Base-by-base conservation (phyloP, 2,797 vertebrate genomes). In the Lacerta viridis region DNA sequence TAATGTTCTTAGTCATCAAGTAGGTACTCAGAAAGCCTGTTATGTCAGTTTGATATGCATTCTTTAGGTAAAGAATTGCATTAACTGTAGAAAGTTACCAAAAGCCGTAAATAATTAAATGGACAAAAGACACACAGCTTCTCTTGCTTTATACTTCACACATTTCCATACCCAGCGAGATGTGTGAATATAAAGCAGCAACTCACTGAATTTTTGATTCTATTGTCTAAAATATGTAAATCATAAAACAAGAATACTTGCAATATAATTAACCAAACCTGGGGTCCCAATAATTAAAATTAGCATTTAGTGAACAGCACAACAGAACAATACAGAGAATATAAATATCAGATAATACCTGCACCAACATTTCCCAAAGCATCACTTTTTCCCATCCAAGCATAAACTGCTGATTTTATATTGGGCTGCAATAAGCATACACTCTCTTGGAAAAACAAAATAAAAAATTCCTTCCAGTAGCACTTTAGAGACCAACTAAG, bases 21-120 rank as follows among this genome's bases (percentile, higher is more conserved):
- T 72, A 87, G 66, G 64, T 74, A 86, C 87, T 90, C 81, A 86
- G 84, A 92, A 94, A 78, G 75, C 74, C 85, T 84, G 75, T 79
- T 83, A 87, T 71, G 86, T 88, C 92, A 92, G 71, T 33, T 88
- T 80, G 87, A 91, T 88, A 84, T 66, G 29, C 59, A 68, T 80
- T 83, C 74, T 87, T 88, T 29, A 36, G 33, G 15, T 61, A 86
- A 91, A 88, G 55, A 91, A 86, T 87, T 93, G 86, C 1, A 79
- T 55, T 0, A 66, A 76, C 36, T 92, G 81, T 82, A 89, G 87
- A 59, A 69, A 61, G 89, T 9, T 78, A 91, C 43, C 88, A 90
- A 84, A 83, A 85, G 33, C 79, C 17, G 41, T 29, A 79, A 90
- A 87, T 89, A 89, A 93, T 68, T 72, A 92, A 88, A 86, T 0